Evolutionary conservation across 92 coral and sea anemone species (phyloP).

Genomic region (Muricea muricata): DNA sequence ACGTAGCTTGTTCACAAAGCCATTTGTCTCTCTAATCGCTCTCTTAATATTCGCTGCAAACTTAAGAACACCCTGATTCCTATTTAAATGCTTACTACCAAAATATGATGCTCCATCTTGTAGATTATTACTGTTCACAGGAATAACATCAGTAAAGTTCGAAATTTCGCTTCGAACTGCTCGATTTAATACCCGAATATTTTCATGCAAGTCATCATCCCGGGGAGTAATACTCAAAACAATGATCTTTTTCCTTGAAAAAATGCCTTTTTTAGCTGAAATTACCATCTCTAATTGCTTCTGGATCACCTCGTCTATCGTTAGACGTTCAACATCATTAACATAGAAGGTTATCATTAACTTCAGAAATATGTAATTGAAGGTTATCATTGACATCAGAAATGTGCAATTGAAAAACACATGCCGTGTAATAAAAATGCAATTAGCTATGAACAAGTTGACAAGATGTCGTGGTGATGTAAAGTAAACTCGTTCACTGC

Average conservation of each 20-base stretch:
- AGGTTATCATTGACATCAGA: too few species aligned
- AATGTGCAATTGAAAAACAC: too few species aligned
- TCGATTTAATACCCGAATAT: background rate
- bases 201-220: slow-evolving; percentile 31
- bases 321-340: slow-evolving; percentile 39
- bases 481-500: too few species aligned
- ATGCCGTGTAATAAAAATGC: too few species aligned
- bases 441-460: too few species aligned
- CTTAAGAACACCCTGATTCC: background rate
- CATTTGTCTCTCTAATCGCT: background rate
- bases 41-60: slow-evolving; percentile 21
- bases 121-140: too few species aligned
- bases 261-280: slow-evolving; percentile 4
- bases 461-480: too few species aligned
- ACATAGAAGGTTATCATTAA: too few species aligned
- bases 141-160: background rate
- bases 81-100: slow-evolving; percentile 23
- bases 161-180: background rate
- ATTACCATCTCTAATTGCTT: slow-evolving; percentile 28
- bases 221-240: slow-evolving; percentile 42
- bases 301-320: slow-evolving; percentile 3
- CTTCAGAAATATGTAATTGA: too few species aligned
- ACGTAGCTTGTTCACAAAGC: background rate
- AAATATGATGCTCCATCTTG: background rate
- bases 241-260: slow-evolving; percentile 19